Conservation (phyloP, 2,797 vertebrate genomes). For the Poeciliopsis presidionis region DNA sequence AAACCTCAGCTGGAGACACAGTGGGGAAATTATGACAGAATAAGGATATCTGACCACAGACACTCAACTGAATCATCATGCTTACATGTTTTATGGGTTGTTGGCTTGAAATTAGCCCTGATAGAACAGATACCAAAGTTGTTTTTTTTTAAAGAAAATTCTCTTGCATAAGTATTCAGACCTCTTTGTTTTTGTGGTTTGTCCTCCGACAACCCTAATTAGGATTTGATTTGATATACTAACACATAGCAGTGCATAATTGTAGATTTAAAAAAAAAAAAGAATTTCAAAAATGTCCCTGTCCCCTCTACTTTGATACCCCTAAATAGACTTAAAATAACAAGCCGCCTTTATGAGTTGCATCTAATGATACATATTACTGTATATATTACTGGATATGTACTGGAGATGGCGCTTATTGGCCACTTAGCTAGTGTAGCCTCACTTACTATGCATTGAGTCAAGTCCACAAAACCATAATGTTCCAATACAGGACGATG, state of each 20-base stretch:
- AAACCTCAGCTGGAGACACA: background rate
- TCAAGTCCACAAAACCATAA: no score
- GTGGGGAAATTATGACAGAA: background rate
- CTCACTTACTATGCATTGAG: no score
- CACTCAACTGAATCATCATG: background rate
- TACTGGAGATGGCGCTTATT: no score
- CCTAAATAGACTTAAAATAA: background rate
- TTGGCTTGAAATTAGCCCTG: background rate
- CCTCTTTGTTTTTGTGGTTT: no score
- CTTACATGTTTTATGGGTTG: background rate
- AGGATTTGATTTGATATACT: background rate
- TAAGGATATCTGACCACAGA: background rate
- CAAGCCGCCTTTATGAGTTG: no score
- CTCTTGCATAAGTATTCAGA: background rate
- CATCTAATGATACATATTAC: no score
- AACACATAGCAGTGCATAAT: background rate
- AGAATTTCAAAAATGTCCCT: background rate
- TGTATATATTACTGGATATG: no score
- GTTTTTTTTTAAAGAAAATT: background rate
- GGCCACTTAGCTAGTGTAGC: no score
- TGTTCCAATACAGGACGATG: no score
- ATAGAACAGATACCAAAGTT: constrained; percentile 6
- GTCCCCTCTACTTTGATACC: background rate
- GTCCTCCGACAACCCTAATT: background rate
- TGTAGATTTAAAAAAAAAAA: background rate